phyloP scores from a whole-genome alignment of 2,888 invertebrate genomes.

The Philonicus albiceps region DNA sequence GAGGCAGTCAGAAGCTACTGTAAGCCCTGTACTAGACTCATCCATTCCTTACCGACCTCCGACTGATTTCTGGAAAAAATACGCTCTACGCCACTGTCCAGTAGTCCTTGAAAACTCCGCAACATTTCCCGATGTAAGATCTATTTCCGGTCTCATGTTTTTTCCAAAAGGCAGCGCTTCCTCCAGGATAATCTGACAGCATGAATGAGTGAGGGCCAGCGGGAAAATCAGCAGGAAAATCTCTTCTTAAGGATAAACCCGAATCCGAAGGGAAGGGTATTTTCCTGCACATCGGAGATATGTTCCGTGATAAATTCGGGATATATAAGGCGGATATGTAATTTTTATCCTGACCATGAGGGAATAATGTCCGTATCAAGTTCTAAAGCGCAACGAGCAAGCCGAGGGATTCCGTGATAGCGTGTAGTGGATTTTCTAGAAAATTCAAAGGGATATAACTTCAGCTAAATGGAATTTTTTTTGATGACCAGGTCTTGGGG shows the following conservation, averaged over 20 bases:
- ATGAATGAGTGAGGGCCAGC: neutral
- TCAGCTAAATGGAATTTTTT: slow-evolving; percentile 36
- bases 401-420: neutral
- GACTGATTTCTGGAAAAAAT: neutral
- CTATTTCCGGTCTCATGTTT: slow-evolving; percentile 29
- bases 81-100: neutral
- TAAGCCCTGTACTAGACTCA: neutral
- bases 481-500: neutral
- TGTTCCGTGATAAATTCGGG: slow-evolving; percentile 43
- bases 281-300: slow-evolving; percentile 20
- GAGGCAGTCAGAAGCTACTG: neutral
- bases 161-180: neutral
- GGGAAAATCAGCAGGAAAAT: slow-evolving; percentile 30
- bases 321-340: slow-evolving; percentile 44
- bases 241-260: slow-evolving; percentile 38
- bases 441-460: slow-evolving; percentile 22
- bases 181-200: slow-evolving; percentile 21
- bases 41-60: neutral
- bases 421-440: slow-evolving; percentile 32
- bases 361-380: slow-evolving; percentile 33
- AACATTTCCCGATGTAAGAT: slow-evolving; percentile 29
- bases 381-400: neutral
- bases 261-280: slow-evolving; percentile 35
- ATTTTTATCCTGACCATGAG: slow-evolving; percentile 44
- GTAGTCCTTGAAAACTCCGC: neutral